Base-by-base conservation (phyloP, 2,888 invertebrate genomes). In the Cheilosia vernalis region DNA sequence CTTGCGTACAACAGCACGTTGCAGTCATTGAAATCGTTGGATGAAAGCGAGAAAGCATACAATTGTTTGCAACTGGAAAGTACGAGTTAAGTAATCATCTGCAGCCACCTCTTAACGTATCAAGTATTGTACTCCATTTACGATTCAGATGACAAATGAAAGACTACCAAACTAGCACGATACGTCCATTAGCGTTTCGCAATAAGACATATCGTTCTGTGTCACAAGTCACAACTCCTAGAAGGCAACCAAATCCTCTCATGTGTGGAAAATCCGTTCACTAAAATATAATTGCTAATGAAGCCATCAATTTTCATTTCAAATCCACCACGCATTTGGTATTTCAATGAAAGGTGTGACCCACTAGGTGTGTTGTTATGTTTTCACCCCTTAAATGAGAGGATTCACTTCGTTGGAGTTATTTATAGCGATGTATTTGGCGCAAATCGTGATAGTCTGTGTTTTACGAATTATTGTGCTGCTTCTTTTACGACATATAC, bases 341-440 rank as follows among this genome's bases (percentile, higher is more conserved):
- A 37, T 33, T 40, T 10, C 15, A 13, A n/a, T 40, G 44, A 53
- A 61, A 79, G 83, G 83, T 83, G 83, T 74, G 83, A 44, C 37
- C 19, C 10, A 42, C 21, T 24, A 61, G 70, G 55, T 56, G 66
- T 67, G 66, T 77, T 66, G 27, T 58, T 21, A 21, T 69, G 27
- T 51, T 51, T 61, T 67, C 55, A 61, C 77, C 69, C 82, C 67
- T 60, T 60, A 17, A 64, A 66, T 40, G 40, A 21, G 2, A 51
- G 30, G 21, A 30, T 30, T 30, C 10, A 17, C 10, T 49, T 9
- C 37, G 51, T 47, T 13, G 10, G 30, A 5, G 53, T 10, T 27
- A 58, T 70, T 73, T 42, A 33, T 42, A 73, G 66, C 55, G 30
- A 24, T 67, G 19, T 19, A 66, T 70, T 53, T 42, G 53, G 21